These are phyloP conservation scores for Hucho hucho DNA, from an alignment of 2,113 vertebrate species.

Conservation along the genomic window DNA sequence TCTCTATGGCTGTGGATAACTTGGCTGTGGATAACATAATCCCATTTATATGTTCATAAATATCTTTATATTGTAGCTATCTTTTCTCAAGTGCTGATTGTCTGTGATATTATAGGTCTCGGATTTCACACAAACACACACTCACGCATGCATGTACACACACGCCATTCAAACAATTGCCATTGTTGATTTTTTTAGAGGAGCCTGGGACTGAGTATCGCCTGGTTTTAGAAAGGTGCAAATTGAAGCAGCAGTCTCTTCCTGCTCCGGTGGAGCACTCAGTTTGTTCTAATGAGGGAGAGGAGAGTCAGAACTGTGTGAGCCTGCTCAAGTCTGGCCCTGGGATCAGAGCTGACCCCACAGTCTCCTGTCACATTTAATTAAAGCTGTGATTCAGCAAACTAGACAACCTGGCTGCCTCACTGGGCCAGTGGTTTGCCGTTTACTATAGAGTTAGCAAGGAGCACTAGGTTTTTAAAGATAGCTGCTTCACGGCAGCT, in stretches of 20 bases:
- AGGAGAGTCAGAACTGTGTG: neutral
- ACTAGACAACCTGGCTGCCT: constrained; percentile 45
- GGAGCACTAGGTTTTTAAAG: constrained; percentile 66
- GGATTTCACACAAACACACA: constrained; percentile 28
- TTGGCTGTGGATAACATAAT: constrained; percentile 64
- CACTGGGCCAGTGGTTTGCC: neutral
- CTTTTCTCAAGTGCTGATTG: constrained; percentile 33
- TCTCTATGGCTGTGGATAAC: constrained; percentile 51
- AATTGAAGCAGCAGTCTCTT: constrained; percentile 47
- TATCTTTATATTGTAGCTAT: constrained; percentile 40
- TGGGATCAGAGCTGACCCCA: constrained; percentile 64
- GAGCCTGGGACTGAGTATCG: constrained; percentile 34
- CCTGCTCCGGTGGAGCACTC: constrained; percentile 31
- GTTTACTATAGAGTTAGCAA: constrained; percentile 37
- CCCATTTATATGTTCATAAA: constrained; percentile 63
- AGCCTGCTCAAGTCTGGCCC: constrained; percentile 47
- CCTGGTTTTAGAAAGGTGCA: constrained; percentile 36
- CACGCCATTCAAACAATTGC: constrained; percentile 33
- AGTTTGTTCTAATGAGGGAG: constrained; percentile 47
- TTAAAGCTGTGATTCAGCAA: constrained; percentile 67
- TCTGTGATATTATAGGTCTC: constrained; percentile 51
- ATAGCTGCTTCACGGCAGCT: constrained; percentile 59
- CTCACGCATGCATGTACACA: neutral
- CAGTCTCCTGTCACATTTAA: constrained; percentile 63
- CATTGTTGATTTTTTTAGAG: constrained; percentile 35